Conservation (phyloP, 2,113 vertebrate genomes). For the Chloropsis cyanopogon region DNA sequence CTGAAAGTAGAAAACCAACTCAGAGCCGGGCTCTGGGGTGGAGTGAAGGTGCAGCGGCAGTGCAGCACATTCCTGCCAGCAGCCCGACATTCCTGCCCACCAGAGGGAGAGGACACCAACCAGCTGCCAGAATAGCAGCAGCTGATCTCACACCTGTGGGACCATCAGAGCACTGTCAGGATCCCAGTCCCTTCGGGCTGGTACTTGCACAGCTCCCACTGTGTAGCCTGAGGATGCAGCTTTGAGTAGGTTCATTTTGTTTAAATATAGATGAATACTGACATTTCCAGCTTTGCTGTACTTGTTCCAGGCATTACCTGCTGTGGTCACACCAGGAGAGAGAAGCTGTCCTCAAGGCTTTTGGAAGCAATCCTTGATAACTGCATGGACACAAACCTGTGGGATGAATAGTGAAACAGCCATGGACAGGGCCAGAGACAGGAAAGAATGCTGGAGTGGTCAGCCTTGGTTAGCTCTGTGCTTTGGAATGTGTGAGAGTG, state of each 20-base stretch:
- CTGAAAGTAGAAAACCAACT: neutral
- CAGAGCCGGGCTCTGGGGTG: neutral
- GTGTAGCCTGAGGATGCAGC: neutral
- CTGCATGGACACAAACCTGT: neutral
- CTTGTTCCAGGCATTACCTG: neutral
- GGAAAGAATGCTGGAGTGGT: neutral
- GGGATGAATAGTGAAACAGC: neutral
- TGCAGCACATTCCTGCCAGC: neutral
- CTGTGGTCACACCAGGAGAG: neutral
- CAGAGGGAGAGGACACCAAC: neutral
- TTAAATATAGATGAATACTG: neutral
- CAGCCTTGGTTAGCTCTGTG: neutral
- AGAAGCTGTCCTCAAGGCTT: neutral
- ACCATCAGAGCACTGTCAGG: no score
- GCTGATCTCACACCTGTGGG: neutral
- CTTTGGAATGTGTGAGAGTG: neutral
- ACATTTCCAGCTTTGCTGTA: neutral
- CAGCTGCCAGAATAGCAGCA: neutral
- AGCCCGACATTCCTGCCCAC: neutral
- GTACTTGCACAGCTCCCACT: neutral
- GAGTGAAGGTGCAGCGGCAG: neutral
- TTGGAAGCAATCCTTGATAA: neutral
- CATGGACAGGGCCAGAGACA: neutral
- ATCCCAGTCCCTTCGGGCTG: neutral
- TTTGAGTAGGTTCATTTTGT: neutral